Percentiles rank a stretch among this genome's conserved stretches.
Conservation (phyloP, 2,113 vertebrate species). For the Machaerirhynchus nigripectus region DNA sequence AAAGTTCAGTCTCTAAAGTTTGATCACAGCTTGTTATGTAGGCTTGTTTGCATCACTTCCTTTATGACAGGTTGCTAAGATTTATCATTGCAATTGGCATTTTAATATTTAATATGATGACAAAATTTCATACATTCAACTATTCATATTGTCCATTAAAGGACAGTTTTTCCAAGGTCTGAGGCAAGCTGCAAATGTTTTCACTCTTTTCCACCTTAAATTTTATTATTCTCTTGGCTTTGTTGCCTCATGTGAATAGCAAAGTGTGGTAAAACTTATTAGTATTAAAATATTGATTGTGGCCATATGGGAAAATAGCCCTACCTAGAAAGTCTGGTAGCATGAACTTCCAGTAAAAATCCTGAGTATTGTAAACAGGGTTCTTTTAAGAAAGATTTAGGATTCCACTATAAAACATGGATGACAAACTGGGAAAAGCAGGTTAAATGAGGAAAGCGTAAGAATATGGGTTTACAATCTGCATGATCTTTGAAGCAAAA, state of each 20-base stretch:
- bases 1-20: neutral
- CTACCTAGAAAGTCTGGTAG: neutral
- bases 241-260: neutral
- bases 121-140: neutral
- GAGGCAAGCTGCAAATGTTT: neutral
- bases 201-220: neutral
- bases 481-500: neutral
- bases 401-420: accelerated
- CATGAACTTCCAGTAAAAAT: neutral
- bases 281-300: neutral
- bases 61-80: neutral
- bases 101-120: neutral
- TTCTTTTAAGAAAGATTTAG: neutral
- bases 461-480: neutral
- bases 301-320: neutral
- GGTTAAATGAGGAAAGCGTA: neutral
- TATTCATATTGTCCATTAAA: neutral
- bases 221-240: neutral
- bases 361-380: neutral
- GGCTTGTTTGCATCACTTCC: neutral
- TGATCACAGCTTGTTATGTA: neutral
- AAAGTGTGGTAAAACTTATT: neutral
- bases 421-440: neutral
- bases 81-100: neutral
- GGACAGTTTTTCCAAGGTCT: neutral